Evolutionary conservation across 2,888 invertebrate species (phyloP).

Genomic region (Polymixis flavicincta): DNA sequence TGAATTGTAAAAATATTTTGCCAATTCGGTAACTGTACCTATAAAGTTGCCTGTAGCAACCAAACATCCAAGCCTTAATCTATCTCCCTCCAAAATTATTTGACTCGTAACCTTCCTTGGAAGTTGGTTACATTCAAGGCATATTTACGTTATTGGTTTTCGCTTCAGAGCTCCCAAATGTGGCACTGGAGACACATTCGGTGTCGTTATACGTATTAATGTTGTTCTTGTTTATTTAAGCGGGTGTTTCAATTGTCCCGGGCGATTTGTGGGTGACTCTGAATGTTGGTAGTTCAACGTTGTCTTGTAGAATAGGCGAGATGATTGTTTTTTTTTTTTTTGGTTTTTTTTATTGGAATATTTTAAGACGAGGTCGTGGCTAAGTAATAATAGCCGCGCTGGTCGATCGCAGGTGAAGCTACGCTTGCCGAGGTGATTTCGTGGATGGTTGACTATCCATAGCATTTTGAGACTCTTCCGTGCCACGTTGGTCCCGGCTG

Average conservation of each 20-base stretch:
- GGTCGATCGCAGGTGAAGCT: too few relatives aligned
- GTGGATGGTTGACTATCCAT: too few relatives aligned
- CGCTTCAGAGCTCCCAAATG: slow-evolving; percentile 70
- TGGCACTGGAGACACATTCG: slow-evolving; percentile 75
- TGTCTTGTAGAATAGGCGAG: not conserved
- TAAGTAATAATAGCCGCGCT: too few relatives aligned
- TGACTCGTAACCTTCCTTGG: slow-evolving; percentile 28
- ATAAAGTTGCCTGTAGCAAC: not conserved
- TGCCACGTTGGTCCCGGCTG: too few relatives aligned
- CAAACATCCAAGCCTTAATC: slow-evolving; percentile 19
- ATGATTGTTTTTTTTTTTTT: too few relatives aligned
- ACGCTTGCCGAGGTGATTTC: too few relatives aligned
- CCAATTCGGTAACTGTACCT: not conserved
- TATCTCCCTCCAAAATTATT: slow-evolving; percentile 42
- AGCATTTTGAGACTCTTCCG: too few relatives aligned
- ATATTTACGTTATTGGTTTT: slow-evolving; percentile 76
- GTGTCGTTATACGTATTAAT: slow-evolving; percentile 63
- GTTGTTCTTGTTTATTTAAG: slow-evolving; percentile 68
- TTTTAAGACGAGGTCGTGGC: not conserved
- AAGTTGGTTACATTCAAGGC: slow-evolving; percentile 54
- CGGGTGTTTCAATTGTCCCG: slow-evolving; percentile 66
- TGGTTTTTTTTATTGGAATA: not conserved
- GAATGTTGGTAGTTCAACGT: slow-evolving; percentile 26
- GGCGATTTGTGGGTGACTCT: slow-evolving; percentile 56
- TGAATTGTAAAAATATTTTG: too few relatives aligned